These are phyloP conservation scores for Mesorhabditis spiculigera DNA, from an alignment of 2,888 invertebrate species.

Conservation along the genomic window DNA sequence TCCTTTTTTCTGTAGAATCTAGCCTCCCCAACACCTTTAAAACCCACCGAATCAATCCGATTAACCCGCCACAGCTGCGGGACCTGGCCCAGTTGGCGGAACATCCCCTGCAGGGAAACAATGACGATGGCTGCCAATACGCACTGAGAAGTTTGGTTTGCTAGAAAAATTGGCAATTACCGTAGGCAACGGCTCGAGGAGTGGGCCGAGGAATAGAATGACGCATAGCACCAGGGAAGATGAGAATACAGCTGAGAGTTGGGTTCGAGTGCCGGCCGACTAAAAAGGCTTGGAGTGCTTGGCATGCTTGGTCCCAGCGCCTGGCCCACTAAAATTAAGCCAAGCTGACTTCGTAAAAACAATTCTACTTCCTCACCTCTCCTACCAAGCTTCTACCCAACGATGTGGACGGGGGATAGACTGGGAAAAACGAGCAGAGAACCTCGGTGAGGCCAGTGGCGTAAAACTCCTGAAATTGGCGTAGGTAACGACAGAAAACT, in stretches of 20 bases:
- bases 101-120: constrained; percentile 6
- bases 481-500: background rate
- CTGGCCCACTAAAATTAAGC: background rate
- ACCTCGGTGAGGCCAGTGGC: background rate
- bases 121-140: background rate
- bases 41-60: background rate
- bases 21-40: too few relatives aligned
- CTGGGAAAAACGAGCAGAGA: constrained; percentile 4
- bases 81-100: constrained; percentile 2
- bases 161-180: background rate
- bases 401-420: background rate
- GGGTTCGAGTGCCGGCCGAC: background rate
- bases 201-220: background rate
- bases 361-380: constrained; percentile 1
- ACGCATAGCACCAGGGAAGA: background rate
- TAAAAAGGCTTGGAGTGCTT: background rate
- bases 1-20: background rate
- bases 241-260: background rate
- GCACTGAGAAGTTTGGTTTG: background rate
- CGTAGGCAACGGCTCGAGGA: constrained; percentile 3
- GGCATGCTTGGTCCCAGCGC: background rate
- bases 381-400: background rate
- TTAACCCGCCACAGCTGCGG: background rate
- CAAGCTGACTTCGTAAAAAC: background rate
- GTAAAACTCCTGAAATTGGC: background rate